Evolutionary conservation across 2,888 invertebrate genomes (phyloP).

Genomic region (Temnothorax ravouxi): DNA sequence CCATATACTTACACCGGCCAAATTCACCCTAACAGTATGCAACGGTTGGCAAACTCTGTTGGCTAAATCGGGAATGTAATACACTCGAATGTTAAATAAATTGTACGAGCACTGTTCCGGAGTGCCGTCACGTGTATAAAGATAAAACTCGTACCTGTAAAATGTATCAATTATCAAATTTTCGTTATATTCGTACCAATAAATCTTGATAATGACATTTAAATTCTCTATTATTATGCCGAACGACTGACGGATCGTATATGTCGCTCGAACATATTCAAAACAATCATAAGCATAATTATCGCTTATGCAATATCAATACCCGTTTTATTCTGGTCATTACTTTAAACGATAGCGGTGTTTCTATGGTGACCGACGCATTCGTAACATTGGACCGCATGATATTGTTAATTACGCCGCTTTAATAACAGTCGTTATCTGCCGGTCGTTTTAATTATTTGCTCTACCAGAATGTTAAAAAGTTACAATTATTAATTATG

Average conservation of each 20-base stretch:
- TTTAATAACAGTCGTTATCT: conserved; percentile 54
- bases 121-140: not conserved
- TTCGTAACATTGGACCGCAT: conserved; percentile 25
- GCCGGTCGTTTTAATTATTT: conserved; percentile 43
- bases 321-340: conserved; percentile 45
- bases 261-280: not conserved
- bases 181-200: not conserved
- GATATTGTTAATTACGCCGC: conserved; percentile 50
- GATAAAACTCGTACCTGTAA: not conserved
- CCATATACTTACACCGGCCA: conserved; percentile 40
- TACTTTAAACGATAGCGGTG: conserved; percentile 48
- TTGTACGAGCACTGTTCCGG: not conserved
- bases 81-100: conserved; percentile 27
- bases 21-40: conserved; percentile 42
- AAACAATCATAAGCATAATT: conserved; percentile 50
- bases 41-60: conserved; percentile 23
- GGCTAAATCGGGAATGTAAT: conserved; percentile 36
- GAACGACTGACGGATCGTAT: not conserved
- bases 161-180: not conserved
- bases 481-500: conserved; percentile 35
- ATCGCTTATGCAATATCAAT: conserved; percentile 36
- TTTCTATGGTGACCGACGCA: conserved; percentile 37
- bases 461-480: conserved; percentile 29
- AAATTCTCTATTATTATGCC: conserved; percentile 15
- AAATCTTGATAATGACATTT: not conserved